Evolutionary conservation across 2,888 invertebrate genomes (phyloP).

Genomic region (Rhagonycha lutea): DNA sequence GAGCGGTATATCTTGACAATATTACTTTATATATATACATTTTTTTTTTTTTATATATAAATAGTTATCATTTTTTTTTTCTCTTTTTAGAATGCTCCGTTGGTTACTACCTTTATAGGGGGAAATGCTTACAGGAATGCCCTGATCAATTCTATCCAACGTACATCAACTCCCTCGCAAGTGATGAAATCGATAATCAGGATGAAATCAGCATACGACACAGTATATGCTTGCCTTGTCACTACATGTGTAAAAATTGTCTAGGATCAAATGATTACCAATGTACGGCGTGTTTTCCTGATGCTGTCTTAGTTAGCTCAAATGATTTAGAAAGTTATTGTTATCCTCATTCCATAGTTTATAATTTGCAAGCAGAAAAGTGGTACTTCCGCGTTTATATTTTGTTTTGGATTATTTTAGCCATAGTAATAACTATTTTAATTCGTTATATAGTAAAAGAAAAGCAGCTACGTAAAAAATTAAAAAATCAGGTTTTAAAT

Average conservation of each 20-base stretch:
- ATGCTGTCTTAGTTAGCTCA: slow-evolving; percentile 61
- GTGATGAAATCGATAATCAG: slow-evolving; percentile 14
- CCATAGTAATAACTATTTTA: slow-evolving; percentile 31
- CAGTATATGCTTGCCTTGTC: slow-evolving; percentile 65
- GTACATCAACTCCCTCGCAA: slow-evolving; percentile 32
- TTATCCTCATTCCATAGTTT: slow-evolving; percentile 42
- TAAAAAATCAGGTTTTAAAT: slow-evolving; percentile 33
- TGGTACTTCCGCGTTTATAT: slow-evolving; percentile 46
- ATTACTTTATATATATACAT: background rate
- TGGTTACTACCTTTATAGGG: slow-evolving; percentile 64
- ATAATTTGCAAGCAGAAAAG: slow-evolving; percentile 38
- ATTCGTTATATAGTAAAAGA: slow-evolving; percentile 24
- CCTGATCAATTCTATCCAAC: slow-evolving; percentile 47
- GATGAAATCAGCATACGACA: slow-evolving; percentile 32
- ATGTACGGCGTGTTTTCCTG: slow-evolving; percentile 69
- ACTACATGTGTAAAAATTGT: slow-evolving; percentile 76
- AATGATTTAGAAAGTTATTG: slow-evolving; percentile 50
- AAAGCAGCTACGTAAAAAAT: slow-evolving; percentile 19
- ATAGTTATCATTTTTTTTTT: slow-evolving; percentile 54
- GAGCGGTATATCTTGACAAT: background rate
- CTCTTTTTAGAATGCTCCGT: slow-evolving; percentile 69
- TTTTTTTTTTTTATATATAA: background rate
- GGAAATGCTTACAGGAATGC: slow-evolving; percentile 64
- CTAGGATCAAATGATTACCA: slow-evolving; percentile 70
- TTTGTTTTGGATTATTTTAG: slow-evolving; percentile 38